Base-by-base conservation (phyloP, 2,797 vertebrate species). In the Amblyopsis hoosieri region DNA sequence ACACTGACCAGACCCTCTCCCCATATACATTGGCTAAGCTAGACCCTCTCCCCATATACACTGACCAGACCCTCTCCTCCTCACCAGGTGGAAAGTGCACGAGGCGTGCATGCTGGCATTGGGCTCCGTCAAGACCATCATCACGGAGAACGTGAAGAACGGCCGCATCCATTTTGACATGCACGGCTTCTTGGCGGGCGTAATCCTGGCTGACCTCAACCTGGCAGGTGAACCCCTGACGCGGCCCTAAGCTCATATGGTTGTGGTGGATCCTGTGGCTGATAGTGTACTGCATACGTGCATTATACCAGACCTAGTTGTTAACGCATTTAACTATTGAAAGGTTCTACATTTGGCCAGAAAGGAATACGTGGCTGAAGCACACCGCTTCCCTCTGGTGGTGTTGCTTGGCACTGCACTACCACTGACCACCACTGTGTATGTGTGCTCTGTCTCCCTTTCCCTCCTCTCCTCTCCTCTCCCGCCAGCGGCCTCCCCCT, bases 51-150 rank as follows among this genome's bases (percentile, higher is more conserved):
- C 33, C 33, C 33, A 9, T 37, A 8, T 2, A 37, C 33, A 9
- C 8, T 37, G 33, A 37, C 33, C 8, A 37, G 33, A 6, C 11
- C 55, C 13, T 76, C 45, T 75, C 54, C 57, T 14, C 62, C 46
- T 7, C 37, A 48, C 11, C 76, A 99, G 97, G 98, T 99, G 97
- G 97, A 99, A 99, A 87, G 91, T 99, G 66, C 97, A 99, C 0
- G 98, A 99, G 83, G 98, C 97, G 13, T 99, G 97, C 52, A 97
- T 99, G 97, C 83, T 99, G 86, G 95, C 97, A 5, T 87, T 99
- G 13, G 98, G 97, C 63, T 99, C 98, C 0, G 97, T 99, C 66
- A 99, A 99, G 87, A 94, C 95, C 57, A 93, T 96, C 74, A 94
- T 99, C 80, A 96, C 96, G 4, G 97, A 99, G 81, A 97, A 95